Conservation (phyloP, 2,113 vertebrate species). For the Neofelis nebulosa region DNA sequence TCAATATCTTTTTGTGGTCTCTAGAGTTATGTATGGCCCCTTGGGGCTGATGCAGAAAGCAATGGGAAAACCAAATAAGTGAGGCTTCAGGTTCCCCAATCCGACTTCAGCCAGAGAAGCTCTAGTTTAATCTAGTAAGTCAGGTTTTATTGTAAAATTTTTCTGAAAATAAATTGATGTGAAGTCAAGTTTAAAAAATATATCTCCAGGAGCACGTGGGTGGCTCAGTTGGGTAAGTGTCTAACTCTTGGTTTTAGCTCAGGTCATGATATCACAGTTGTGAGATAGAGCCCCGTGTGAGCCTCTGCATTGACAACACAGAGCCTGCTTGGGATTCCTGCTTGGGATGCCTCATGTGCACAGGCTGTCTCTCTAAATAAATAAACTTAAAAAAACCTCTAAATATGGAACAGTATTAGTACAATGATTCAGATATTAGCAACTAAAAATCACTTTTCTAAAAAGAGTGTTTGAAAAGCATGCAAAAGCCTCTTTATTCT, state of each 20-base stretch:
- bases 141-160: not conserved
- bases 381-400: not conserved
- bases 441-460: slow-evolving; percentile 9
- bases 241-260: too few relatives aligned
- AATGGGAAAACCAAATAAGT: not conserved
- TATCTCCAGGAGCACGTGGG: too few relatives aligned
- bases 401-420: not conserved
- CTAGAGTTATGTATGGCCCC: not conserved
- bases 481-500: not conserved
- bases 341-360: too few relatives aligned
- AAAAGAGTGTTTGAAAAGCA: not conserved
- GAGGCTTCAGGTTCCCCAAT: not conserved
- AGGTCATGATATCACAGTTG: too few relatives aligned
- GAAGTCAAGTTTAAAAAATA: too few relatives aligned
- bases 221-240: too few relatives aligned
- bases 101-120: not conserved
- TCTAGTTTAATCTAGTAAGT: not conserved
- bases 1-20: not conserved
- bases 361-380: not conserved
- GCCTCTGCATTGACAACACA: too few relatives aligned
- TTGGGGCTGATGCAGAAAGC: not conserved
- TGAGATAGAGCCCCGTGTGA: too few relatives aligned
- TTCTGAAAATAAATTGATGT: not conserved
- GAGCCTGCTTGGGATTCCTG: too few relatives aligned
- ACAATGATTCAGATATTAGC: not conserved